phyloP scores from a whole-genome alignment of 2,888 invertebrate genomes.

The Diadegma fenestrale region DNA sequence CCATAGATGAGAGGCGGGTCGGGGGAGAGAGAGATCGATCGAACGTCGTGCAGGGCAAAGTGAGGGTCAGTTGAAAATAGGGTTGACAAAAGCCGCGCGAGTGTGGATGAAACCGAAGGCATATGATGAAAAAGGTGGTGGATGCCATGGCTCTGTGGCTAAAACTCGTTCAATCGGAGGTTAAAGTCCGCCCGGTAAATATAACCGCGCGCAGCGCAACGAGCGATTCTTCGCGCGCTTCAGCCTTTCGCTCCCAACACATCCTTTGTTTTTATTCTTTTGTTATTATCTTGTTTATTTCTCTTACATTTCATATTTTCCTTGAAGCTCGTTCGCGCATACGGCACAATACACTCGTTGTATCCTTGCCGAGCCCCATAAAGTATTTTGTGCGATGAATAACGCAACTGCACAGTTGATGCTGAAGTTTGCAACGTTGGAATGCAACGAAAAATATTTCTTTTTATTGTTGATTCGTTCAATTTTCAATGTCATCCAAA shows the following conservation, averaged over 20 bases:
- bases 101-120: slow-evolving; percentile 20
- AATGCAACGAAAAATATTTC: no score
- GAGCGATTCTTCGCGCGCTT: background rate
- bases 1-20: slow-evolving; percentile 19
- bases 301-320: background rate
- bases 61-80: slow-evolving; percentile 1
- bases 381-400: no score
- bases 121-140: slow-evolving; percentile 17
- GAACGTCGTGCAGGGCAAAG: slow-evolving; percentile 16
- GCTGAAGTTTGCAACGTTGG: no score
- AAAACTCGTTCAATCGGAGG: slow-evolving; percentile 51
- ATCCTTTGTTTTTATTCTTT: no score
- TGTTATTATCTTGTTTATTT: background rate
- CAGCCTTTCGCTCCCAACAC: background rate
- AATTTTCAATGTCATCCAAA: no score
- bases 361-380: no score
- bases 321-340: background rate
- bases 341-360: no score
- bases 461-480: no score
- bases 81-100: slow-evolving; percentile 27
- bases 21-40: slow-evolving; percentile 47
- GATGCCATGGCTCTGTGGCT: slow-evolving; percentile 15
- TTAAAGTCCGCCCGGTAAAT: slow-evolving; percentile 32
- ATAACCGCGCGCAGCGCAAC: background rate
- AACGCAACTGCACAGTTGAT: no score